phyloP scores from a whole-genome alignment of 2,797 vertebrate species.

The Sternotherus odoratus region DNA sequence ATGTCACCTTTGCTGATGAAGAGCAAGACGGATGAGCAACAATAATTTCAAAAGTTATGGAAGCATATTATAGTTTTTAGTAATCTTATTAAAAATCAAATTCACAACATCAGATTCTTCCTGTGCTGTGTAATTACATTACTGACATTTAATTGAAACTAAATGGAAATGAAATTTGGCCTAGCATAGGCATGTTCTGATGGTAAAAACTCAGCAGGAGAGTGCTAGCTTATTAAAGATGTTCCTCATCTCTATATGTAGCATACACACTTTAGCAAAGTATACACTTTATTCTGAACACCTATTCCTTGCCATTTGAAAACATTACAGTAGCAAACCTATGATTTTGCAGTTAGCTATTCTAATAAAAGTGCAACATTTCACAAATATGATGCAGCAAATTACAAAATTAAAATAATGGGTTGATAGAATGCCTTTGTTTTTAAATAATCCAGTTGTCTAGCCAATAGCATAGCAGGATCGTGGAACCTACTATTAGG shows the following conservation, averaged over 20 bases:
- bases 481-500: background rate
- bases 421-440: background rate
- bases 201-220: conserved; percentile 77
- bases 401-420: background rate
- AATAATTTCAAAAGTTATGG: conserved; percentile 68
- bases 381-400: background rate
- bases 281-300: conserved; percentile 39
- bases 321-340: background rate
- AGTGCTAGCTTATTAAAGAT: conserved; percentile 75
- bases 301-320: conserved; percentile 24
- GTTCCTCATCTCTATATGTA: conserved; percentile 60
- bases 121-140: conserved; percentile 89
- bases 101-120: conserved; percentile 82
- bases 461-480: background rate
- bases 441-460: too few species aligned
- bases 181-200: conserved; percentile 88
- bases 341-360: conserved; percentile 10
- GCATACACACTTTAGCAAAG: conserved; percentile 47
- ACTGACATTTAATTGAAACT: conserved; percentile 82
- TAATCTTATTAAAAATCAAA: conserved; percentile 81
- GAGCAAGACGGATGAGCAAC: conserved; percentile 46
- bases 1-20: conserved; percentile 27
- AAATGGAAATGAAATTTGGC: conserved; percentile 79
- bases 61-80: conserved; percentile 58
- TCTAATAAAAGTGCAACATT: background rate